A percentile compares a stretch with the other conserved stretches of the same genome.
Evolutionary conservation across 1,140 invertebrate species (phyloP).

Genomic region (Centruroides sculpturatus): DNA sequence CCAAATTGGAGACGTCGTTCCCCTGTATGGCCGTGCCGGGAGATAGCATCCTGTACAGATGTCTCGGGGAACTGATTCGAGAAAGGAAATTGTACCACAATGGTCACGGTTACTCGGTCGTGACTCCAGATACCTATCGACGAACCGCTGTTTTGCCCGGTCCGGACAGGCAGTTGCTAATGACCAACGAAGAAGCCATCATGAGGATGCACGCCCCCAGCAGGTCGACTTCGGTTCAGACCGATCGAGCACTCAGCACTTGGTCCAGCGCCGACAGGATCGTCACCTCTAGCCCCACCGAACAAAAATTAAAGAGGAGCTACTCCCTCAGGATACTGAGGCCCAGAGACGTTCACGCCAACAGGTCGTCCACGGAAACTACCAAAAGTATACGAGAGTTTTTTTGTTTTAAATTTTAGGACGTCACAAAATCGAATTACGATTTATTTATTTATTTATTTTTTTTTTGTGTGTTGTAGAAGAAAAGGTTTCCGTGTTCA

Average conservation of each 20-base stretch:
- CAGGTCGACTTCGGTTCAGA: conserved; percentile 2
- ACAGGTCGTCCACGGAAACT: too few species aligned
- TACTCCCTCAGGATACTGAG: neutral
- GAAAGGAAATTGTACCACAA: conserved; percentile 22
- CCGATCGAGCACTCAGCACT: conserved; percentile 1
- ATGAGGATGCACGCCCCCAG: conserved; percentile 53
- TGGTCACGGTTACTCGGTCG: conserved; percentile 22
- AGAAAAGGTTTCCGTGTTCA: conserved; percentile 78
- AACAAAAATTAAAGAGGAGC: neutral
- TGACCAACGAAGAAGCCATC: conserved; percentile 69
- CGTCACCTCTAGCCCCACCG: neutral
- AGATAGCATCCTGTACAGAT: conserved; percentile 69
- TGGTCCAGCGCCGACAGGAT: conserved; percentile 13
- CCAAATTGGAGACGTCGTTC: conserved; percentile 52
- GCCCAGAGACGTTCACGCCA: neutral
- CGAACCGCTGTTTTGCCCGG: conserved; percentile 13
- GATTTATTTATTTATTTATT: too few species aligned
- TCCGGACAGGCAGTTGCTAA: conserved; percentile 39
- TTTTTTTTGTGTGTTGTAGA: conserved; percentile 28
- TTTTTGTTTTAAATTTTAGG: too few species aligned
- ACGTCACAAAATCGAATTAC: too few species aligned
- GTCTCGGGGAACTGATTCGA: conserved; percentile 47
- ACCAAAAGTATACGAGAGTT: too few species aligned
- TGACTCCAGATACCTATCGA: conserved; percentile 18
- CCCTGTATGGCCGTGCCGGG: conserved; percentile 69